phyloP scores from a whole-genome alignment of 2,888 invertebrate genomes.

The Drosophila affinis region DNA sequence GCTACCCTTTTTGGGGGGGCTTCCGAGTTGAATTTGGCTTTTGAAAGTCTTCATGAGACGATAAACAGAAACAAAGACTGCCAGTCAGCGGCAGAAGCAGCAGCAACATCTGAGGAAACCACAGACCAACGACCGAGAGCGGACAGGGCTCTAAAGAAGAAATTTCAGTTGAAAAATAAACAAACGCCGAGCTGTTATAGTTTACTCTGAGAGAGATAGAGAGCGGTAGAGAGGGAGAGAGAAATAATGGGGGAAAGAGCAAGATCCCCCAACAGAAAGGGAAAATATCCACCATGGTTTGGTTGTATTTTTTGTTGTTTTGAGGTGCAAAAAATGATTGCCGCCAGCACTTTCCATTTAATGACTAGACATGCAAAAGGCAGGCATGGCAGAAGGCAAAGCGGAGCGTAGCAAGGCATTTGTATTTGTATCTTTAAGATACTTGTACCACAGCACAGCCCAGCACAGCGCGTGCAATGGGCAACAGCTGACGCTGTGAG shows the following conservation, averaged over 20 bases:
- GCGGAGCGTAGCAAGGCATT: neutral
- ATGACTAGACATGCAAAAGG: constrained; percentile 49
- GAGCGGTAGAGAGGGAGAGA: neutral
- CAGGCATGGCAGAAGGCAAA: constrained; percentile 18
- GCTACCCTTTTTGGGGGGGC: constrained; percentile 17
- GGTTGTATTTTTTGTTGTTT: constrained; percentile 27
- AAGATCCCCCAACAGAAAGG: constrained; percentile 36
- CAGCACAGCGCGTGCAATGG: constrained; percentile 44
- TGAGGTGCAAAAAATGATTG: constrained; percentile 64
- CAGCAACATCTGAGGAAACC: constrained; percentile 17
- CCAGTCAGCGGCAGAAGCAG: constrained; percentile 41
- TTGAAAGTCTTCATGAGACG: constrained; percentile 71
- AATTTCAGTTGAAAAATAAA: constrained; percentile 67
- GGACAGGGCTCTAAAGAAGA: constrained; percentile 38
- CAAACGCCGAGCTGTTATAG: constrained; percentile 51
- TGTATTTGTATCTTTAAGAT: constrained; percentile 67
- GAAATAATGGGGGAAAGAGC: constrained; percentile 11
- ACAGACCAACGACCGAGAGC: constrained; percentile 49
- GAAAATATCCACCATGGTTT: constrained; percentile 43
- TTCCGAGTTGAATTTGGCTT: constrained; percentile 42
- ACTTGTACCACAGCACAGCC: constrained; percentile 2
- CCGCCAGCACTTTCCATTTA: constrained; percentile 72
- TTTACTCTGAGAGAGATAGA: constrained; percentile 45
- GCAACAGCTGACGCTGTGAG: constrained; percentile 67
- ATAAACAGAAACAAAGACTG: constrained; percentile 69